Conservation (phyloP, 2,113 vertebrate species). For the Gymnocephalus cernua region DNA sequence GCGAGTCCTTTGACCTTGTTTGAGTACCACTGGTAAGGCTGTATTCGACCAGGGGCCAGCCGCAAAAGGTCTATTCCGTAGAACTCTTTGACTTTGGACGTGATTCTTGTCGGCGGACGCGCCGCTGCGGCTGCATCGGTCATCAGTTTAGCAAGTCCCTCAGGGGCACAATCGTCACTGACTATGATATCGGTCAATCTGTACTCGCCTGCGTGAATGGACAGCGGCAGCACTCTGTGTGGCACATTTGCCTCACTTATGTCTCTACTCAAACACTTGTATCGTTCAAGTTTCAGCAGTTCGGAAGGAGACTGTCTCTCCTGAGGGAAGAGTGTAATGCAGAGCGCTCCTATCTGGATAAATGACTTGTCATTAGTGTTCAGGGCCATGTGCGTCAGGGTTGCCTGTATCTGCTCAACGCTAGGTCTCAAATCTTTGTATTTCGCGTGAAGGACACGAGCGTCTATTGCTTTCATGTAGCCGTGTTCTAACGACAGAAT, state of each 20-base stretch:
- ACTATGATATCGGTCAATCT: background rate
- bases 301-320: background rate
- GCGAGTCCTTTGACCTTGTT: background rate
- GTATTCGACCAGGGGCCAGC: background rate
- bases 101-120: background rate
- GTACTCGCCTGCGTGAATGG: background rate
- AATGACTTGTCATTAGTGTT: background rate
- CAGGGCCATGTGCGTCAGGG: too few species aligned
- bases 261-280: background rate
- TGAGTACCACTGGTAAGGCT: background rate
- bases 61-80: background rate
- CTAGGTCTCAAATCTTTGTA: background rate
- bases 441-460: rapidly evolving
- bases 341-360: background rate
- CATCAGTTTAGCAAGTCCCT: background rate
- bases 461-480: background rate
- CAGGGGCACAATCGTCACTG: background rate
- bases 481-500: background rate
- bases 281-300: background rate
- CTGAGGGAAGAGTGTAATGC: slow-evolving; percentile 13
- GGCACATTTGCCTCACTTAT: background rate
- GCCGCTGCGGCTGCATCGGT: too few species aligned
- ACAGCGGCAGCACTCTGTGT: too few species aligned
- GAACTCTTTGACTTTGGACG: background rate
- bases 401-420: background rate